Base-by-base conservation (phyloP, 37 sponge, comb jelly and placozoan genomes). In the Crambe crambe region DNA sequence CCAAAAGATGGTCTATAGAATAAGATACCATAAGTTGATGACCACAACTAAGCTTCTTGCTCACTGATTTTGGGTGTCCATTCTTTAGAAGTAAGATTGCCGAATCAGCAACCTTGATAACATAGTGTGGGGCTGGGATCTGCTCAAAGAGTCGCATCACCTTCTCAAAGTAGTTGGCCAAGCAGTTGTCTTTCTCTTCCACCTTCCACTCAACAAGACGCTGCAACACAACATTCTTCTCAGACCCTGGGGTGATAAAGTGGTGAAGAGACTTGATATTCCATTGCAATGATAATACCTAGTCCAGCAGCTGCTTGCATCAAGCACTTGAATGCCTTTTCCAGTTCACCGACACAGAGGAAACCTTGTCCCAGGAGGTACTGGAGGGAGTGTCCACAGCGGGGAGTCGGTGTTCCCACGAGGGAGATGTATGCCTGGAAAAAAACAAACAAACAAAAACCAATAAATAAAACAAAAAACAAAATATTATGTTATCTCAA, bases 121-220 rank as follows among this genome's bases (percentile, higher is more conserved):
- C 85, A 39, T 42, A 47, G 25, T 15, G 29, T 22, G 65, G 76
- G 27, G 69, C 26, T 3, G 85, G 64, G 31, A 82, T 47, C 36
- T 82, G 78, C 39, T 88, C 89, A 88, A 88, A 81, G 62, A 88
- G 70, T 18, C 83, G 47, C 84, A 88, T 77, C 31, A 88, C 84
- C 36, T 68, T 81, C 35, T 83, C 37, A 43, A 54, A 86, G 87
- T 86, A 86, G 30, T 18, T 17, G 3, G 66, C 66, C 35, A 65
- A 5, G 10, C 35, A 65, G 9, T 17, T 34, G 32, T 32, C 66
- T 34, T 65, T 65, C 54, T n/a, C 35, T 22, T 1, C 74, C 15
- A 10, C 56, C 0, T 43, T 61, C 64, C 31, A 60, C 21, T 60
- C 44, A 1, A 32, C 41, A 9, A 77, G 31, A 38, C 44, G 64